Conservation (phyloP, 2,797 vertebrate genomes). For the Eospalax fontanierii region DNA sequence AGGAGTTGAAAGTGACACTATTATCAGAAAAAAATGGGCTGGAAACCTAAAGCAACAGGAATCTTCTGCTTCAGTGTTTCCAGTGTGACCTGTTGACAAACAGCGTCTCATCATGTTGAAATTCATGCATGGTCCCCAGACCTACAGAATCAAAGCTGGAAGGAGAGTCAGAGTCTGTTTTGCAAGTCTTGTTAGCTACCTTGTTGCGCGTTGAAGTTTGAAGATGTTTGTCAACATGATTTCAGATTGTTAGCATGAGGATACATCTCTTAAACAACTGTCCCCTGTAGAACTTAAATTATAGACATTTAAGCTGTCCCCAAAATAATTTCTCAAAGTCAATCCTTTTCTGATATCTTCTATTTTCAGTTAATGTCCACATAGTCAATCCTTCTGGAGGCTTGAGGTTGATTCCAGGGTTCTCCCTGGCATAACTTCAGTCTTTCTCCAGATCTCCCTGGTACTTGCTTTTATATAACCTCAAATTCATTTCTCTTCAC, state of each 20-base stretch:
- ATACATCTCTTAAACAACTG: not conserved
- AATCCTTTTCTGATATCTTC: not conserved
- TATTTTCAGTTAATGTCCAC: not conserved
- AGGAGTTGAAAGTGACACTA: accelerated
- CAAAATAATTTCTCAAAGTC: not conserved
- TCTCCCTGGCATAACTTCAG: not conserved
- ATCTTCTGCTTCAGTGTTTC: not conserved
- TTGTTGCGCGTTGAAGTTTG: not conserved
- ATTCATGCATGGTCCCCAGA: not conserved
- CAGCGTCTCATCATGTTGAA: not conserved
- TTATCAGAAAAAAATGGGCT: not conserved
- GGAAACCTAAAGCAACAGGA: slow-evolving; percentile 18
- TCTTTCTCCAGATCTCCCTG: not conserved
- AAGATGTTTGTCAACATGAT: not conserved
- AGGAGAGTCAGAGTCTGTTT: not conserved
- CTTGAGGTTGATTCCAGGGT: not conserved
- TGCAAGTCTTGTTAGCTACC: not conserved
- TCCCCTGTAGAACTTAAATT: not conserved
- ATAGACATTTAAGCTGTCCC: not conserved
- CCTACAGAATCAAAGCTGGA: not conserved
- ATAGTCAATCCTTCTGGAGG: not conserved
- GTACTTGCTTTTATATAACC: not conserved
- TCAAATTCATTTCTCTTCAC: slow-evolving; percentile 26
- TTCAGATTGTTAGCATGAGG: not conserved
- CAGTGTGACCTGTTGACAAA: not conserved